Percentiles rank a stretch among this genome's conserved stretches.
Evolutionary conservation across 1,140 invertebrate genomes (phyloP).

Genomic region (Hermetia illucens): DNA sequence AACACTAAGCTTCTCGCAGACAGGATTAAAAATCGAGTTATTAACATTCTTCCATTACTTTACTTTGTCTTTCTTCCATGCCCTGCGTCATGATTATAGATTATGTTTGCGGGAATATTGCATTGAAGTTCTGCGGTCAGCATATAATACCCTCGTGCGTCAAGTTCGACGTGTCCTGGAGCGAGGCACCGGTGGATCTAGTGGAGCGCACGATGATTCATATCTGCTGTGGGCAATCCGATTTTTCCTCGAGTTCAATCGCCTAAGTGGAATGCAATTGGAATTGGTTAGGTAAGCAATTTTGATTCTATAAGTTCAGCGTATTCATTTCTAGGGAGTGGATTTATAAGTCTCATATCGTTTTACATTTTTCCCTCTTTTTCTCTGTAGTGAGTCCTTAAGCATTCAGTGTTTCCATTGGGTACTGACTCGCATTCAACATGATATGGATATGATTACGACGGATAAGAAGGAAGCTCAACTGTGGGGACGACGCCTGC

Average conservation of each 20-base stretch:
- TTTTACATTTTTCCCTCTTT: conserved; percentile 12
- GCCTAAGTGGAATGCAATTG: conserved; percentile 66
- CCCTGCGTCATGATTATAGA: conserved; percentile 20
- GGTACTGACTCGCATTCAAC: conserved; percentile 81
- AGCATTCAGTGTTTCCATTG: conserved; percentile 83
- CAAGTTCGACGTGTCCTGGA: conserved; percentile 29
- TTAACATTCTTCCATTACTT: conserved; percentile 15
- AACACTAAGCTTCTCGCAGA: too few relatives aligned
- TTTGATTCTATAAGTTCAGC: neutral
- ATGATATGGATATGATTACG: conserved; percentile 73
- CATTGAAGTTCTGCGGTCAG: conserved; percentile 77
- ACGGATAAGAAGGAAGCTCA: conserved; percentile 74
- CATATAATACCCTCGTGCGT: conserved; percentile 57
- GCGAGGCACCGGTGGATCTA: conserved; percentile 28
- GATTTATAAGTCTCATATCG: conserved; percentile 9
- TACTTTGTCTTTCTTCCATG: conserved; percentile 10
- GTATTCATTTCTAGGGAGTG: neutral
- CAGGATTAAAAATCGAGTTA: neutral
- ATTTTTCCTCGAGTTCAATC: conserved; percentile 97
- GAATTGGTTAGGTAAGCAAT: conserved; percentile 68
- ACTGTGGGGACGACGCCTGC: conserved; percentile 71
- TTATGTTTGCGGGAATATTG: conserved; percentile 90
- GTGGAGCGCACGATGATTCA: conserved; percentile 76
- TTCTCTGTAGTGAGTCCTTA: conserved; percentile 64
- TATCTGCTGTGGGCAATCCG: conserved; percentile 88